Evolutionary conservation across 1,140 invertebrate species (phyloP), one percentile per base, ranked within the genome.

Genomic region (Achroia grisella): DNA sequence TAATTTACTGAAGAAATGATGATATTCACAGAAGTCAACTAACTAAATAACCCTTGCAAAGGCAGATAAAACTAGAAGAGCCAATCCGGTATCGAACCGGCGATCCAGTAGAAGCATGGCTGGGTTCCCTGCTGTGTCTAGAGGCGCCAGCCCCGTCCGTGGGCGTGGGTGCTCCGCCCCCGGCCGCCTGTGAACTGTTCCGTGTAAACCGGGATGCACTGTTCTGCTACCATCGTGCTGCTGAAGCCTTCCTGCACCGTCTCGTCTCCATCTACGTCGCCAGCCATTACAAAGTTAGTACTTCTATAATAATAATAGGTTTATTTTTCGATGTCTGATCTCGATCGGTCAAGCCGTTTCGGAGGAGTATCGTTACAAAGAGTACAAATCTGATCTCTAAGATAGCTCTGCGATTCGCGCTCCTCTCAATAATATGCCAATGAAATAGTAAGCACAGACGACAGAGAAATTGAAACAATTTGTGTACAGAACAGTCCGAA

Each of bases 141-240:
- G 96, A 99, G 86, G 92, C 93, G 1, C 89, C 89, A 8, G 84
- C 92, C 39, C 86, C 90, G 0, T 73, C 89, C 5, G 83, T 93
- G 17, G 88, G 89, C 11, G 91, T 90, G 1, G 94, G 95, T 10
- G 95, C 95, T 61, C 97, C 98, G 30, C 89, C 94, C 1, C 97
- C 97, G 0, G 90, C 94, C 33, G 81, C 89, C 10, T 99, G 98
- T 81, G 93, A 99, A 52, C 88, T 99, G 8, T 98, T 94, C 78
- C 94, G 95, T 34, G 93, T 97, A 31, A 95, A 96, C 71, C 87
- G 98, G 49, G 98, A 99, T 72, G 97, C 97, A 0, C 81, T 99
- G 9, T 99, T 99, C 85, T 98, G 96, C 43, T 99, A 97, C 75
- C 97, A 99, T 67, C 95, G 95, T 79, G 95, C 96, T 0, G 97